Evolutionary conservation across 2,888 invertebrate genomes (phyloP), one percentile per base, ranked within the genome.

Genomic region (Cheilosia vernalis): DNA sequence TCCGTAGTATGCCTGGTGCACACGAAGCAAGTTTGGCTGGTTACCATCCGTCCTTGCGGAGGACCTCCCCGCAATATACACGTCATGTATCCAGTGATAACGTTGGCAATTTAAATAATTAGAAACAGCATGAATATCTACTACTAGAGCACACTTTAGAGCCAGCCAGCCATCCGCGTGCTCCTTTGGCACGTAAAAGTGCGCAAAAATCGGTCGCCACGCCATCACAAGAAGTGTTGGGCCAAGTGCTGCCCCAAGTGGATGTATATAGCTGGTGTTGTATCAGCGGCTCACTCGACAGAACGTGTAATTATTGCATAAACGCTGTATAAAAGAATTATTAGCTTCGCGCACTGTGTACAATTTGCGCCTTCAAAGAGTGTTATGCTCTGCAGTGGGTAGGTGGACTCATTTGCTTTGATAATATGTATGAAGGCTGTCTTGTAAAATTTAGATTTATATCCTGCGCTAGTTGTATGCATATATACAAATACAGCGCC

Each of bases 231-330:
- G 67, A 85, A 85, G 80, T 81, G 85, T 77, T 63, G 66, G 61
- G 60, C 82, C 82, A 83, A 83, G 77, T 77, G 69, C 24, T 69
- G 51, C 77, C 53, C 33, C 83, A 79, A 84, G 79, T 80, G 79
- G 60, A 51, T 77, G 58, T 37, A 30, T 37, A 30, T 30, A 47
- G 53, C 47, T 37, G 56, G 55, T 49, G 81, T 73, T 72, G 80
- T 72, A 81, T 63, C 81, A 58, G 79, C 82, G 77, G 74, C 69
- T 37, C 76, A 81, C 80, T 79, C 81, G 60, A 72, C 81, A 63
- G 63, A 77, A 81, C 81, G 76, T 85, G 81, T 85, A 85, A 85
- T 87, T 83, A 87, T 87, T 87, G 83, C 83, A 87, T 87, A 87
- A 87, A 78, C 83, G 86, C 49, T 79, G 83, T 74, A 74, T 74